Base-by-base conservation (phyloP, 1,140 invertebrate species). In the Wiebesia pumilae region DNA sequence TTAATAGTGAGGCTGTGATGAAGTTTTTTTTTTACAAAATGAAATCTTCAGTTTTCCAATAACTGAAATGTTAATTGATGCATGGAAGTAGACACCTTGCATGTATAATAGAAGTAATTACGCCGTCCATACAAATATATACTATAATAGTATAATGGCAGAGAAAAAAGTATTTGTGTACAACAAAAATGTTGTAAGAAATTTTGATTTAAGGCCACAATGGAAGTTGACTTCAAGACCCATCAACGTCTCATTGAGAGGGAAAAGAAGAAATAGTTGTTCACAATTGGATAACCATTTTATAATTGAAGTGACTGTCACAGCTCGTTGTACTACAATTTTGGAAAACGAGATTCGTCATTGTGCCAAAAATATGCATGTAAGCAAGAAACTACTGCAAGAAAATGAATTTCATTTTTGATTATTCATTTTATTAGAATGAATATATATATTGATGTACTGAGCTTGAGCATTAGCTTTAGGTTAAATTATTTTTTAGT, bases 1-100 rank as follows among this genome's bases (percentile, higher is more conserved):
- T 91, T 89, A 88, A 90, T 91, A 90, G 90, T 88, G 87, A 92
- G 91, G 89, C 92, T 94, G 92, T 93, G 93, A 93, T 93, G 91
- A 90, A 90, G 90, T 89, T 89, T 89, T 88, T 89, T 89, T 89
- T 84, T 88, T 78, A 85, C n/a, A 77, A 84, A 83, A 65, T 84
- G n/a, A 86, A 85, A 83, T 87, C 38, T 65, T 85, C 79, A 82
- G 58, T 82, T 82, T 81, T 78, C 33, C 19, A 79, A 75, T 67
- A 85, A 87, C 77, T 82, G 58, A 82, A 77, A 69, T 38, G 24
- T 87, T n/a, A 54, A 65, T 71, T 47, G 58, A 73, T 84, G 40
- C 81, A 78, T 81, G 84, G 67, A 73, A 79, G 30, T 67, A 9
- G 47, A 80, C 75, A 73, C 54, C 73, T 69, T 84, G 80, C 75